Base-by-base conservation (phyloP, 1,140 invertebrate species). In the Caerostris extrusa region DNA sequence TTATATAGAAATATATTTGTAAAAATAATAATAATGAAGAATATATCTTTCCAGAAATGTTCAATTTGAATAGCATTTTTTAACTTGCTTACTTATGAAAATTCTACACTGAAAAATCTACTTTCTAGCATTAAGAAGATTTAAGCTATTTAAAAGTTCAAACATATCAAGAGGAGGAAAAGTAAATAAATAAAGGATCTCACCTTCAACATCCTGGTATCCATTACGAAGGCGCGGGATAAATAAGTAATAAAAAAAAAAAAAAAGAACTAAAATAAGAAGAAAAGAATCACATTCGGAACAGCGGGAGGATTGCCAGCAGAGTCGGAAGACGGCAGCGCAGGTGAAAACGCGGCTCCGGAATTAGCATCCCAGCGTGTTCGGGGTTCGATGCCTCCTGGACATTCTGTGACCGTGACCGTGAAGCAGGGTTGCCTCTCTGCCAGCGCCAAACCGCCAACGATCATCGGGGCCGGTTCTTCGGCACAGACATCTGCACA, bases 351-450 rank as follows among this genome's bases (percentile, higher is more conserved):
- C 5, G 12, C 14, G 34, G 53, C 17, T 57, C 55, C 81, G 34
- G 90, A 91, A 91, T 91, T 91, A 91, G 90, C 90, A 81, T 82
- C 69, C 64, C 64, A 57, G 7, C n/a, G 56, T 57, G 89, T 81
- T 58, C 64, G 77, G 57, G 77, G 90, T 91, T 91, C 90, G 90
- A 91, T 91, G 90, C 90, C 90, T 91, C 19, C 90, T 91, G 77
- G 90, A 71, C 83, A 91, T 53, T 58, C 71, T 83, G 3, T 91
- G 90, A 91, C 90, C 90, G 90, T 91, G 90, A 91, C 90, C 90
- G 90, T 91, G 90, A 91, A 91, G 64, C 34, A 91, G 90, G 90
- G 90, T 91, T 91, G 90, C 90, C 64, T n/a, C 34, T 17, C 5
- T 14, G 34, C 34, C 7, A 71, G 19, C 64, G 50, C 53, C 64